Evolutionary conservation across 2,113 vertebrate genomes (phyloP), one percentile per base, ranked within the genome.

Genomic region (Neofelis nebulosa): DNA sequence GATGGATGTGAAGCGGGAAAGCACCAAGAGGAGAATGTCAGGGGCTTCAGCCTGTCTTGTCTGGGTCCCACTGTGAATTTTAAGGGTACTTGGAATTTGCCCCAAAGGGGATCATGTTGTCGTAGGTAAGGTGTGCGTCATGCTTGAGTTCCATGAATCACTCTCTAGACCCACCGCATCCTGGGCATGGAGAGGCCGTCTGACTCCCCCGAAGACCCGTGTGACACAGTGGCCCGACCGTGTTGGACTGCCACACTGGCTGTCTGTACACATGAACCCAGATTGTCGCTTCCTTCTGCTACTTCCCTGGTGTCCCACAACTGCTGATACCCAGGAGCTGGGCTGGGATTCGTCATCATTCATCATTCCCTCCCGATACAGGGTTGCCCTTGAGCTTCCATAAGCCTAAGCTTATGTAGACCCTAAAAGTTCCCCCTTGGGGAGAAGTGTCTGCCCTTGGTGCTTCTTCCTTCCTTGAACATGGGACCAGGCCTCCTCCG

Each of bases 111-210:
- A 76, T 93, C 48, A 16, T 31, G 36, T 31, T 69, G 12, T 48
- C 2, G 7, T 1, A 36, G 66, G 14, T 68, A 0, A 68, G 13
- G 23, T 38, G 38, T 57, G 29, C 19, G 50, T 52, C 50, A 7
- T 55, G 66, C n/a, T 45, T 61, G 29, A 21, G 3, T 57, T 85
- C 78, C 27, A 2, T 23, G 18, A 61, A 36, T 33, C 16, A 16
- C 19, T 69, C 0, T 31, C 65, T 76, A 45, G 45, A 45, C 9
- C 13, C 14, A 4, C 0, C 0, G 45, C 1, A 4, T 36, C 25
- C 31, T 84, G 38, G 74, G 25, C 27, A 3, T 0, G 8, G 33
- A 27, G 15, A 9, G 88, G 38, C 68, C 48, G 27, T 18, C 55
- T 50, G 31, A 38, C 21, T 52, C 66, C n/a, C n/a, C 41, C 15